These are phyloP conservation scores for Acleris laterana DNA, from an alignment of 2,888 invertebrate genomes.

Conservation along the genomic window DNA sequence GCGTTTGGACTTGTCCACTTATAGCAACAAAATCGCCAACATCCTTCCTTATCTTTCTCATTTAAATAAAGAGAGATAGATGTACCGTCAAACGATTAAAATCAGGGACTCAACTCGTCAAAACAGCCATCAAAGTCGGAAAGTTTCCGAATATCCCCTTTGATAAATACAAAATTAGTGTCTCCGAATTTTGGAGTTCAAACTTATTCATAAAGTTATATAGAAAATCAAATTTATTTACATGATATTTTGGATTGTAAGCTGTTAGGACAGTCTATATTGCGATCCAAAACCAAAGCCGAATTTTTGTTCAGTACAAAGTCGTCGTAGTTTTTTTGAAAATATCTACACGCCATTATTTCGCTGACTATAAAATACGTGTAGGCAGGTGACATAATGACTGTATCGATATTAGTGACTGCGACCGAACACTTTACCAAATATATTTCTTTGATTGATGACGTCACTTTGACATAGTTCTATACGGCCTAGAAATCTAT, in stretches of 20 bases:
- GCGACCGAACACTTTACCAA: too few species aligned
- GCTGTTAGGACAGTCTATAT: too few species aligned
- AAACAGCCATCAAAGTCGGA: constrained; percentile 19
- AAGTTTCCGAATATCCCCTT: constrained; percentile 21
- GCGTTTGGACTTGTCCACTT: background rate
- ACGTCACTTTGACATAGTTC: too few species aligned
- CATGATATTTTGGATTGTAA: background rate
- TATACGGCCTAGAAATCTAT: too few species aligned
- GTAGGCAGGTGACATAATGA: too few species aligned
- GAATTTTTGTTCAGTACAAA: too few species aligned
- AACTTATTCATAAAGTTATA: constrained; percentile 18
- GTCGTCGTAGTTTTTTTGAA: too few species aligned
- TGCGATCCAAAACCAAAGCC: too few species aligned
- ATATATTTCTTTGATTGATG: too few species aligned
- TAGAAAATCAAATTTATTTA: constrained; percentile 1
- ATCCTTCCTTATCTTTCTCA: constrained; percentile 1
- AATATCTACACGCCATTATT: too few species aligned
- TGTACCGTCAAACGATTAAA: constrained; percentile 21
- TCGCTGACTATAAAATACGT: too few species aligned
- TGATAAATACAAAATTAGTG: constrained; percentile 28
- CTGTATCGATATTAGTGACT: too few species aligned
- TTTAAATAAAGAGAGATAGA: constrained; percentile 11
- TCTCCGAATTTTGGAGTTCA: constrained; percentile 17
- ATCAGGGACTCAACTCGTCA: constrained; percentile 21
- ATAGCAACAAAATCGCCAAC: constrained; percentile 1